Evolutionary conservation across 2,888 invertebrate species (phyloP).

Genomic region (Gisinianus flammeolus): DNA sequence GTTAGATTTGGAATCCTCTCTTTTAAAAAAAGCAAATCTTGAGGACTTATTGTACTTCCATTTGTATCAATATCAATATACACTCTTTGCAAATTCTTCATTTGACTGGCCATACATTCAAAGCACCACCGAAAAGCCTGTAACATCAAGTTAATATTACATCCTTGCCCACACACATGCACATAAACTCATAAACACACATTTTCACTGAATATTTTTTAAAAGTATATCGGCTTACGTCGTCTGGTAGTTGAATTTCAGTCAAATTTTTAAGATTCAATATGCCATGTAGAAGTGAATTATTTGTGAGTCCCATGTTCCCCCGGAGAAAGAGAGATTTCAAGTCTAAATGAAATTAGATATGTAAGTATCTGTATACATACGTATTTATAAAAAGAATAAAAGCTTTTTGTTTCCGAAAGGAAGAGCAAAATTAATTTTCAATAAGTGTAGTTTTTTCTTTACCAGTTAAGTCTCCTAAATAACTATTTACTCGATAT

Average conservation of each 20-base stretch:
- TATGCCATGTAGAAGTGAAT: slow-evolving; percentile 12
- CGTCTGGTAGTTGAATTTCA: slow-evolving; percentile 4
- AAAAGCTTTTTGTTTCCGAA: not conserved
- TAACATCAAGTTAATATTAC: not conserved
- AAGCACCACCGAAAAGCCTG: slow-evolving; percentile 19
- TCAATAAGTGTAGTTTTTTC: not conserved
- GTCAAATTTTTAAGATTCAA: not conserved
- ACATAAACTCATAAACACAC: not conserved
- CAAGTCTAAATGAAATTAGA: not conserved
- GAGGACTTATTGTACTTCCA: not conserved
- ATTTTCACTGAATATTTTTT: not conserved
- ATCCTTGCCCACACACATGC: too few relatives aligned
- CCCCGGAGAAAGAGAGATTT: slow-evolving; percentile 11
- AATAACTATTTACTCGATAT: not conserved
- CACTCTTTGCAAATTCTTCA: not conserved
- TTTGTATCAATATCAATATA: not conserved
- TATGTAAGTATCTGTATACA: not conserved
- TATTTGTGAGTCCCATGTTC: not conserved
- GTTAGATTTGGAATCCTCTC: not conserved
- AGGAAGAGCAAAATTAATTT: not conserved
- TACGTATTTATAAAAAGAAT: not conserved
- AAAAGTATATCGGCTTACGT: not conserved
- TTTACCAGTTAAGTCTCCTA: slow-evolving; percentile 17
- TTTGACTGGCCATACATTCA: slow-evolving; percentile 10
- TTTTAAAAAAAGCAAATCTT: slow-evolving; percentile 17